phyloP scores from a whole-genome alignment of 2,113 vertebrate genomes.

The Steatornis caripensis region DNA sequence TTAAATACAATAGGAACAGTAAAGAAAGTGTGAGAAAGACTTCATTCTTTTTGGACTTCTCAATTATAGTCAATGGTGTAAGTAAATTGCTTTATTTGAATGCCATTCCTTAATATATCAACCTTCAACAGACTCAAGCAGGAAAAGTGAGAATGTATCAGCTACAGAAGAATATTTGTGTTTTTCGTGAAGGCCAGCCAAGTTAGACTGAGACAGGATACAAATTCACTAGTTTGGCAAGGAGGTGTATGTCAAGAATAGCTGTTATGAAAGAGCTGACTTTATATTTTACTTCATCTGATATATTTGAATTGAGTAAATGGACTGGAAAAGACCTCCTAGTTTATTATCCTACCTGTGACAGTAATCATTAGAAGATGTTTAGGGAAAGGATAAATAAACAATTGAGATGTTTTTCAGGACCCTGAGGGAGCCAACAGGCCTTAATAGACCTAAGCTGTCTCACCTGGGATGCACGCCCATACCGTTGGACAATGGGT shows the following conservation, averaged over 20 bases:
- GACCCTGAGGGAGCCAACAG: not conserved
- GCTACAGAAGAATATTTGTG: not conserved
- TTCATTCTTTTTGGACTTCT: not conserved
- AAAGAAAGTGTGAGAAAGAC: not conserved
- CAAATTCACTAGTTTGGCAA: not conserved
- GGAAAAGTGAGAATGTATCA: not conserved
- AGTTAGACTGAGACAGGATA: not conserved
- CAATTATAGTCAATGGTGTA: not conserved
- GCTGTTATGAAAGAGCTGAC: not conserved
- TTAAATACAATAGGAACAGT: not conserved
- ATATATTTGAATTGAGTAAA: not conserved
- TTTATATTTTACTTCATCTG: not conserved
- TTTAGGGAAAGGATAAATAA: not conserved
- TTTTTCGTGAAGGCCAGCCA: not conserved
- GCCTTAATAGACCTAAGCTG: not conserved
- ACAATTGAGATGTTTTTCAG: not conserved
- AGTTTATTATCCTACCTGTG: not conserved
- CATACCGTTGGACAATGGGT: not conserved
- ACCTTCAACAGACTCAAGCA: not conserved
- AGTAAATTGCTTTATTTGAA: not conserved
- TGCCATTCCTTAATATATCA: not conserved
- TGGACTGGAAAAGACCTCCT: not conserved
- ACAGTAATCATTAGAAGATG: not conserved
- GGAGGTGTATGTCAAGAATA: not conserved
- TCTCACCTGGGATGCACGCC: not conserved